Conservation (phyloP, 2,888 invertebrate genomes). For the Pyrgus malvae region DNA sequence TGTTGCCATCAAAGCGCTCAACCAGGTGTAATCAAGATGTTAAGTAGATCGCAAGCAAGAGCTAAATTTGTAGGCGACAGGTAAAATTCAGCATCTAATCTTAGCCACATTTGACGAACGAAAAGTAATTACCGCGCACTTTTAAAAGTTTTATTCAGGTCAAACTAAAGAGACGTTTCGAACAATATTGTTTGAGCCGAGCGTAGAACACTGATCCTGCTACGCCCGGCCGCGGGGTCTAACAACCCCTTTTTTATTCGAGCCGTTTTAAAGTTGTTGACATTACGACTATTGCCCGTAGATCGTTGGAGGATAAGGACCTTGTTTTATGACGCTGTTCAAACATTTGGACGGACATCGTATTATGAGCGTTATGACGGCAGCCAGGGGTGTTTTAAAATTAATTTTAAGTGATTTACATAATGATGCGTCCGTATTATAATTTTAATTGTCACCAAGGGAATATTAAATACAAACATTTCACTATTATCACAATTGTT, state of each 20-base stretch:
- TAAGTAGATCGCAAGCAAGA: no score
- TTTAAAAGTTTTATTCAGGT: background rate
- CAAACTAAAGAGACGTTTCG: constrained; percentile 40
- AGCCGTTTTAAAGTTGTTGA: constrained; percentile 31
- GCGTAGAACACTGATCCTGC: constrained; percentile 13
- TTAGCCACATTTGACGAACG: no score
- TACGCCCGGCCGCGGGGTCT: constrained; percentile 1
- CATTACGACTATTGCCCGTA: constrained; percentile 27
- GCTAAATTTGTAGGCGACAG: no score
- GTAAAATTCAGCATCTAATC: no score
- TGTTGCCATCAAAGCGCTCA: no score
- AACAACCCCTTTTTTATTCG: constrained; percentile 28
- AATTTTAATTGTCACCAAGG: constrained; percentile 4
- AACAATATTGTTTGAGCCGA: constrained; percentile 30
- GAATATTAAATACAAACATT: background rate
- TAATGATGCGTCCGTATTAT: background rate
- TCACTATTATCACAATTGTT: no score
- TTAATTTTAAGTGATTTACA: constrained; percentile 12
- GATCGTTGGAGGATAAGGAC: constrained; percentile 18
- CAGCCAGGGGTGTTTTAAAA: constrained; percentile 7
- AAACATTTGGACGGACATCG: constrained; percentile 15
- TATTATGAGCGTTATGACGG: constrained; percentile 4
- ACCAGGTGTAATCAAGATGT: no score
- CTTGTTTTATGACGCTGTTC: constrained; percentile 15
- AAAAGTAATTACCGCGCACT: no score